Conservation (phyloP, 2,113 vertebrate species). For the Entosphenus tridentatus region DNA sequence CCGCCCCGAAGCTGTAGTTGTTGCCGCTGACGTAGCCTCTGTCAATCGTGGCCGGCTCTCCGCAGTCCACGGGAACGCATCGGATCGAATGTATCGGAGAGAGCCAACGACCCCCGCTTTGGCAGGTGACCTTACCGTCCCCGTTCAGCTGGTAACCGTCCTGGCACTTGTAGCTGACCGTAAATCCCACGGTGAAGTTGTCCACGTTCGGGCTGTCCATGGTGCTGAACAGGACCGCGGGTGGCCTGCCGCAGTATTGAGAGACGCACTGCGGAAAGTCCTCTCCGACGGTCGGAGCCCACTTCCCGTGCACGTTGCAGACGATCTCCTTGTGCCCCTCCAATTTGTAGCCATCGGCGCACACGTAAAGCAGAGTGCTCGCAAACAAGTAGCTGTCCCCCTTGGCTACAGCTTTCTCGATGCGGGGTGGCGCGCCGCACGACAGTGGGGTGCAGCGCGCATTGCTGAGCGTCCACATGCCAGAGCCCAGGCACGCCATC, state of each 20-base stretch:
- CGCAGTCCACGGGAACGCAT: constrained; percentile 67
- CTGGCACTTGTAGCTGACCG: constrained; percentile 74
- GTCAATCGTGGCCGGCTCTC: constrained; percentile 40
- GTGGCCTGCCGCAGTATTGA: constrained; percentile 67
- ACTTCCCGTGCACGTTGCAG: constrained; percentile 59
- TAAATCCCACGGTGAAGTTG: constrained; percentile 46
- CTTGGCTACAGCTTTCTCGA: constrained; percentile 62
- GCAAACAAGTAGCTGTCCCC: constrained; percentile 64
- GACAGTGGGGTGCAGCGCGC: constrained; percentile 69
- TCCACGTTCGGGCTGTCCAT: constrained; percentile 59
- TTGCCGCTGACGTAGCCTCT: constrained; percentile 57
- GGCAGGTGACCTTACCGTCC: constrained; percentile 48
- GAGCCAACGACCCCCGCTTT: constrained; percentile 61
- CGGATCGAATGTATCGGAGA: constrained; percentile 42
- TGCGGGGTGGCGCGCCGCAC: constrained; percentile 59
- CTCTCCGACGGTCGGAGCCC: constrained; percentile 47
- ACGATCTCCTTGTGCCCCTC: constrained; percentile 58
- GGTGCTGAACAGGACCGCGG: constrained; percentile 44
- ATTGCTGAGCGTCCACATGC: constrained; percentile 43
- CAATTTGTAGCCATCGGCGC: constrained; percentile 59
- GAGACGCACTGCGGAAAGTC: constrained; percentile 52
- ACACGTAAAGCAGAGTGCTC: constrained; percentile 71
- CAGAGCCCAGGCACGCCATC: constrained; percentile 38
- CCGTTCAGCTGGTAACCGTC: constrained; percentile 79
- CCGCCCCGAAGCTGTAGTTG: constrained; percentile 75